phyloP scores from a whole-genome alignment of 1,140 invertebrate genomes.

The Mercenaria mercenaria region DNA sequence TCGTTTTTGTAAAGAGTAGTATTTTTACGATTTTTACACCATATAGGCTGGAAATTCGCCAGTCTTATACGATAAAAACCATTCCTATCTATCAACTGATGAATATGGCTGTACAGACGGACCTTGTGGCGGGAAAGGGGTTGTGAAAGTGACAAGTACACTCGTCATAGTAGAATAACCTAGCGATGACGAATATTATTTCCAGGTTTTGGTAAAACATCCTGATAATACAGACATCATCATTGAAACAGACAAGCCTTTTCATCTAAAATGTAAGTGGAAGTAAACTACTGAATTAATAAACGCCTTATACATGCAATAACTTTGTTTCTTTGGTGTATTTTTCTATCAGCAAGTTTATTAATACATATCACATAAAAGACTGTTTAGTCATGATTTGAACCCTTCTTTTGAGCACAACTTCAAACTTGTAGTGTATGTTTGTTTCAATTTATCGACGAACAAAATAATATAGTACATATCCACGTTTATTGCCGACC shows the following conservation, averaged over 20 bases:
- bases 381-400: no score
- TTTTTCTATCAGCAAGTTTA: no score
- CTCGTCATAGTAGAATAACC: neutral
- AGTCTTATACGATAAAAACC: neutral
- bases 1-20: neutral
- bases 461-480: no score
- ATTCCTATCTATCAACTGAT: neutral
- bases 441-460: no score
- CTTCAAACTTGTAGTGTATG: no score
- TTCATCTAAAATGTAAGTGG: neutral
- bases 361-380: no score
- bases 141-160: neutral
- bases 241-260: neutral
- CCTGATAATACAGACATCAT: neutral
- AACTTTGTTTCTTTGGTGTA: no score
- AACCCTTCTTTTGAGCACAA: no score
- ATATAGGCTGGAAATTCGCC: neutral
- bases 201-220: neutral
- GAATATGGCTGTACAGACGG: neutral
- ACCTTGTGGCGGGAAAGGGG: neutral
- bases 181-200: neutral
- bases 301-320: no score
- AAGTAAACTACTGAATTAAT: no score
- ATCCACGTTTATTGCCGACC: no score
- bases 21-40: neutral